phyloP scores from a whole-genome alignment of 2,797 vertebrate genomes.

The Botia kubotai region DNA sequence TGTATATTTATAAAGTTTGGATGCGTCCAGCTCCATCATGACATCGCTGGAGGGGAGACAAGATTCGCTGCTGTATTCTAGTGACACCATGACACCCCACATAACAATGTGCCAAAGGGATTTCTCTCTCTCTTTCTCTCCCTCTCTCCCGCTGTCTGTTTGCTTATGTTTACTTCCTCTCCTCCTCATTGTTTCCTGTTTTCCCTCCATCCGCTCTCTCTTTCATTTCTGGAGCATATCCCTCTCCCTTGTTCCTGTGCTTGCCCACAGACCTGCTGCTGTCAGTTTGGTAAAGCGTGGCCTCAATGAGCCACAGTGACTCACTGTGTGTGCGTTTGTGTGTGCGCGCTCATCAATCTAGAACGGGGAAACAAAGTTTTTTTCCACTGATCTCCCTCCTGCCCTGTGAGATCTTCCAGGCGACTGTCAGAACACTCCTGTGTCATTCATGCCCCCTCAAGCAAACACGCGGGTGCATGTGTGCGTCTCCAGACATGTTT shows the following conservation, averaged over 20 bases:
- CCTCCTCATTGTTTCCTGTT: conserved; percentile 39
- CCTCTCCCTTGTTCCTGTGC: conserved; percentile 55
- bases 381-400: conserved; percentile 62
- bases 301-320: conserved; percentile 67
- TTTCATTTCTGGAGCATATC: conserved; percentile 56
- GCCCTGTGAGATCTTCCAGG: conserved; percentile 69
- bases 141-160: conserved; percentile 27
- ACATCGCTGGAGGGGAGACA: conserved; percentile 48
- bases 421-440: conserved; percentile 69
- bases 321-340: conserved; percentile 57
- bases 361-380: conserved; percentile 72
- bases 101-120: conserved; percentile 39
- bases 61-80: conserved; percentile 35
- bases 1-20: conserved; percentile 49
- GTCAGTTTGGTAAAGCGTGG: conserved; percentile 72
- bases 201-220: conserved; percentile 40
- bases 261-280: conserved; percentile 63
- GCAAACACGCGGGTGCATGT: conserved; percentile 48
- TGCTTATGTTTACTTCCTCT: conserved; percentile 57
- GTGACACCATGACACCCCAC: conserved; percentile 43
- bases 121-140: conserved; percentile 14
- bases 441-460: conserved; percentile 69
- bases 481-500: conserved; percentile 30
- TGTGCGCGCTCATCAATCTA: conserved; percentile 61
- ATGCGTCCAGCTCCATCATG: conserved; percentile 40